Percentiles rank a stretch among this genome's conserved stretches.
phyloP scores from a whole-genome alignment of 2,113 vertebrate genomes.

The Haliaeetus leucogaster region DNA sequence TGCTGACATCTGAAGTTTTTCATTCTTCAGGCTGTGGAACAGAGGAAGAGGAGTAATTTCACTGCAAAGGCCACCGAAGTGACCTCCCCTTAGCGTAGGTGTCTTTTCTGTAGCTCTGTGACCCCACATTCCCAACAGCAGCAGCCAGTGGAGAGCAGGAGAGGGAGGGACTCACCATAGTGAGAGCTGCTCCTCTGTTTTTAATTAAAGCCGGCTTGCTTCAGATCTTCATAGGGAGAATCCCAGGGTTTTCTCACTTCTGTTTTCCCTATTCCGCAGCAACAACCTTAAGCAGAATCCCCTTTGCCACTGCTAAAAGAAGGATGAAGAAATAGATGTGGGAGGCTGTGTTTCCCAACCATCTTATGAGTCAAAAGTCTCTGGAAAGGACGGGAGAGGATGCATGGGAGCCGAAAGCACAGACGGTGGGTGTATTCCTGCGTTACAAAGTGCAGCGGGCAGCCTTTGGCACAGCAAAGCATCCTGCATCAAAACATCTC shows the following conservation, averaged over 20 bases:
- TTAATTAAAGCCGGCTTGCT: background rate
- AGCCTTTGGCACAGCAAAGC: background rate
- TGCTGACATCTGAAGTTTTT: background rate
- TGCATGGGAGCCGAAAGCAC: background rate
- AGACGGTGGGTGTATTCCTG: background rate
- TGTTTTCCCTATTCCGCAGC: background rate
- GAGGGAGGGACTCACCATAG: background rate
- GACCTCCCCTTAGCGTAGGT: background rate
- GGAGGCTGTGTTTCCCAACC: background rate
- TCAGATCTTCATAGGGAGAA: background rate
- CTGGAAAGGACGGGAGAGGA: background rate
- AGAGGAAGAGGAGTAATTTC: background rate
- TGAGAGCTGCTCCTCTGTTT: background rate
- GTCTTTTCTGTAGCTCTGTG: background rate
- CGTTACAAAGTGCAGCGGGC: accelerated
- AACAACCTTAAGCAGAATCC: background rate
- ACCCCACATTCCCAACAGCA: background rate
- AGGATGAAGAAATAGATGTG: background rate
- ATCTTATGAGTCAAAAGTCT: background rate
- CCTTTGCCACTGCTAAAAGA: background rate
- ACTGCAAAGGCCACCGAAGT: background rate
- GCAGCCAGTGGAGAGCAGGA: background rate
- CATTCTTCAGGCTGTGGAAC: background rate
- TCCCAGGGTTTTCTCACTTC: background rate
- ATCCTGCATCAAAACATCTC: background rate